Base-by-base conservation (phyloP, 1,140 invertebrate genomes). In the Drosophila trapezifrons region DNA sequence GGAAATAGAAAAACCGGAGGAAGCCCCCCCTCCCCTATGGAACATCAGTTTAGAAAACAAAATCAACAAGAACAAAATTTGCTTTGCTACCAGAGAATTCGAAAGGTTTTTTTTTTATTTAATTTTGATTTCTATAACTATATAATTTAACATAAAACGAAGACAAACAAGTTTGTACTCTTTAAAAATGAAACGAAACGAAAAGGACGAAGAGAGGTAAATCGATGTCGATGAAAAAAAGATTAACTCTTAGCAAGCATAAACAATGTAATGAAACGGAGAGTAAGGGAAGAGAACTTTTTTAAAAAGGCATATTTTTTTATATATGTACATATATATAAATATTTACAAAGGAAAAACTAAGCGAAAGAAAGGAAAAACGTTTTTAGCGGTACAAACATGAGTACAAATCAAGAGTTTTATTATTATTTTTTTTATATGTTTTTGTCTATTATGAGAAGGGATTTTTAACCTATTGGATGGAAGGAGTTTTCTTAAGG, bases 331-430 rank as follows among this genome's bases (percentile, higher is more conserved):
- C 60, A 86, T 81, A 81, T 82, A 86, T 80, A 70, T 81, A 74
- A 79, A 85, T 85, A 85, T 85, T 86, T 80, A 84, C 72, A 84
- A 57, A 58, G 43, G 27, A 58, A 69, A 52, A 70, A 66, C 65
- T 56, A 70, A 35, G 46, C 45, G 65, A 71, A 32, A 25, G 22
- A 22, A 25, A 71, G 20, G 64, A 56, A 71, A 79, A 84, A 77
- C 64, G 76, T 85, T 85, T 84, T 84, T 85, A 86, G 74, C 67
- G 82, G 82, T 85, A 85, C 82, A 85, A 85, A 85, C 81, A 85
- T 66, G 74, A 85, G 82, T 85, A 85, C 82, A 85, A 85, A 84
- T 84, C 77, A 85, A 85, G 60, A 56, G 51, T 71, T 71, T 69
- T 49, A 71, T 71, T 71, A 71, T 70, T 47, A 47, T 78, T 73